Conservation (phyloP, 2,888 invertebrate genomes). For the Epistrophella euchroma region DNA sequence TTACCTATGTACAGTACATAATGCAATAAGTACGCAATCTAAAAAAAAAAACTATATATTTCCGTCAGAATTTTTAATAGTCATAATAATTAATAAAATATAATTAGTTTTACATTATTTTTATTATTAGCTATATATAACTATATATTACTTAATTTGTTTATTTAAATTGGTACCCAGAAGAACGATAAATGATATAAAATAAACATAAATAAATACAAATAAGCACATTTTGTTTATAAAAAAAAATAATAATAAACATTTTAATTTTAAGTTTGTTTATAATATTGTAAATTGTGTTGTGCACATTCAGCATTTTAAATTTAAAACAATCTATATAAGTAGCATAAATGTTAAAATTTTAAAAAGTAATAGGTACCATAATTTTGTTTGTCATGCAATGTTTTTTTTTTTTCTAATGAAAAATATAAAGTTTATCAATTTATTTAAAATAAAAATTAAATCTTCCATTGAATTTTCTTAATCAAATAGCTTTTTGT, state of each 20-base stretch:
- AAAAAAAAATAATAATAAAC: too few relatives aligned
- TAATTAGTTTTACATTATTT: conserved; percentile 21
- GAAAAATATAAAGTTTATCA: conserved; percentile 52
- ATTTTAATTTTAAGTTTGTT: conserved; percentile 36
- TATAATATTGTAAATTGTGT: conserved; percentile 46
- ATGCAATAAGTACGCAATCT: conserved; percentile 19
- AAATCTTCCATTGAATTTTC: conserved; percentile 46
- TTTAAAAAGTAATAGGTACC: background rate
- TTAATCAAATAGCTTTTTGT: conserved; percentile 44
- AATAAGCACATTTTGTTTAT: conserved; percentile 33
- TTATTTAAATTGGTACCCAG: conserved; percentile 54
- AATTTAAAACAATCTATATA: background rate
- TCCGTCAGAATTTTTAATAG: conserved; percentile 36
- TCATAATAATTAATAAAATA: conserved; percentile 34
- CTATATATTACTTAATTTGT: conserved; percentile 21
- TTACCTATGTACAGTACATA: background rate
- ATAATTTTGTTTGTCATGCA: conserved; percentile 69
- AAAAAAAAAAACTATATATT: conserved; percentile 11
- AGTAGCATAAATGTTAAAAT: conserved; percentile 6
- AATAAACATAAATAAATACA: conserved; percentile 8
- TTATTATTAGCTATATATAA: background rate
- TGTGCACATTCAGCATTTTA: conserved; percentile 44
- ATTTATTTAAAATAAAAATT: background rate
- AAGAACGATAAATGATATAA: conserved; percentile 68
- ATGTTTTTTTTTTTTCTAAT: conserved; percentile 65